Conservation (phyloP, 2,797 vertebrate genomes). For the Coregonus sp. region DNA sequence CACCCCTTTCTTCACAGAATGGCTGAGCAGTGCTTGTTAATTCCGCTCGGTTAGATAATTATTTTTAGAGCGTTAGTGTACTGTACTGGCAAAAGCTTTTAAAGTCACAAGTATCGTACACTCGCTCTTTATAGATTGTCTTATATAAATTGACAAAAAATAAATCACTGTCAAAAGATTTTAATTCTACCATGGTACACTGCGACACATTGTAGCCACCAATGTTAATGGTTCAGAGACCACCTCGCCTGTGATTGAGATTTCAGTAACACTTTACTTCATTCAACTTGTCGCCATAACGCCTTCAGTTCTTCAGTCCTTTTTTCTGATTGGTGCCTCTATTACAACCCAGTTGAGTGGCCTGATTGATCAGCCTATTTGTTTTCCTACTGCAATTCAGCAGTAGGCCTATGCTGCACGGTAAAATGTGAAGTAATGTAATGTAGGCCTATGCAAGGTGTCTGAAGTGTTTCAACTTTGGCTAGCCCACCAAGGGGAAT, state of each 20-base stretch:
- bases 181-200: background rate
- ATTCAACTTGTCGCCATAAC: too few relatives aligned
- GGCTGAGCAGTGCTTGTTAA: conserved; percentile 78
- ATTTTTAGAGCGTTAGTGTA: conserved; percentile 77
- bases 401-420: background rate
- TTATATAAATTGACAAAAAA: conserved; percentile 59
- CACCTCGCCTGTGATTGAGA: background rate
- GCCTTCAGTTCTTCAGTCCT: too few relatives aligned
- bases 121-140: conserved; percentile 67
- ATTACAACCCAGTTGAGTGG: too few relatives aligned
- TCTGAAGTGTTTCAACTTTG: too few relatives aligned
- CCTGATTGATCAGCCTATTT: background rate
- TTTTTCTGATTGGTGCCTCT: too few relatives aligned
- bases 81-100: conserved; percentile 74
- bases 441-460: background rate
- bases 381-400: conserved; percentile 10
- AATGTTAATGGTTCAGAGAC: background rate
- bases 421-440: background rate
- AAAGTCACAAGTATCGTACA: conserved; percentile 73
- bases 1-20: conserved; percentile 74
- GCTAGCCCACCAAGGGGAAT: background rate
- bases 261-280: background rate
- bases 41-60: conserved; percentile 78
- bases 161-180: conserved; percentile 64
- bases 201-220: background rate